Conservation (phyloP, 2,888 invertebrate species). For the Cotesia congregata region DNA sequence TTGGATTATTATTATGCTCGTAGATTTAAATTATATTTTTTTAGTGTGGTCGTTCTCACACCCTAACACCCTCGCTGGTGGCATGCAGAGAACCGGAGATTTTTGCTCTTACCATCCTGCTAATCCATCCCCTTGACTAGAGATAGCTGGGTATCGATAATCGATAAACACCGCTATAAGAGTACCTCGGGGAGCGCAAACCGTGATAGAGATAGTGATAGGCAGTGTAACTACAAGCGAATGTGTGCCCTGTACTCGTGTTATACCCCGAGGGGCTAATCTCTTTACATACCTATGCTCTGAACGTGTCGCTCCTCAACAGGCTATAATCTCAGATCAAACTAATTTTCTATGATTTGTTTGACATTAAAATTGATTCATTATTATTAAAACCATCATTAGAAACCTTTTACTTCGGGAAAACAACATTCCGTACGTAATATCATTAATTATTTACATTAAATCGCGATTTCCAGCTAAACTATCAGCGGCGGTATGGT, state of each 20-base stretch:
- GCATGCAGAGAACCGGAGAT: not conserved
- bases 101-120: not conserved
- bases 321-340: not conserved
- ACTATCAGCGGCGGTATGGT: no score
- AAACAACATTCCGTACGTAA: no score
- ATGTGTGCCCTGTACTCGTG: not conserved
- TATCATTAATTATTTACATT: no score
- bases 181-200: not conserved
- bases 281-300: not conserved
- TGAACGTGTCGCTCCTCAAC: not conserved
- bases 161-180: constrained; percentile 1
- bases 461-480: no score
- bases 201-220: not conserved
- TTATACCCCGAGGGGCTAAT: not conserved
- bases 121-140: not conserved
- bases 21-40: not conserved
- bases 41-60: not conserved
- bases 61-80: not conserved
- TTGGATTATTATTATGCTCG: not conserved
- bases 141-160: not conserved
- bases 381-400: not conserved
- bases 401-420: not conserved
- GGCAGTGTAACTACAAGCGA: not conserved
- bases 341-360: not conserved
- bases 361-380: not conserved